Conservation (phyloP, 2,113 vertebrate genomes). For the Psettodes erumei region DNA sequence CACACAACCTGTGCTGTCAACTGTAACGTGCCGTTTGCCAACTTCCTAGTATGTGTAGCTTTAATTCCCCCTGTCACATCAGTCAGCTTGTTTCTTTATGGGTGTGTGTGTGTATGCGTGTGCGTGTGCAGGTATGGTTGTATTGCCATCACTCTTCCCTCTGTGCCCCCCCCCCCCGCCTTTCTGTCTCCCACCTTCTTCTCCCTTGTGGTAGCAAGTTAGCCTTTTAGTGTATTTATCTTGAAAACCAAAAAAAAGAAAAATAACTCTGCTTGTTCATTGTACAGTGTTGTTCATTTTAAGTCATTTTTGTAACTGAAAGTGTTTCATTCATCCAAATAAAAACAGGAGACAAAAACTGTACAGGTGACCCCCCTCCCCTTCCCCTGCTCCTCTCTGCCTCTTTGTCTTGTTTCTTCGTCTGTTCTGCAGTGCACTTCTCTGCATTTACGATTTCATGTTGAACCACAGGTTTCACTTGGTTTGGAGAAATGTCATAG, state of each 20-base stretch:
- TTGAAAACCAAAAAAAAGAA: slow-evolving; percentile 81
- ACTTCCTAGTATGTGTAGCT: slow-evolving; percentile 63
- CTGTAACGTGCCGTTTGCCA: slow-evolving; percentile 61
- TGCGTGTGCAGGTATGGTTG: slow-evolving; percentile 44
- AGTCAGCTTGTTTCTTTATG: slow-evolving; percentile 29
- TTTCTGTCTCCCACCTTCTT: slow-evolving; percentile 49
- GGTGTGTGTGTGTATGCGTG: slow-evolving; percentile 21
- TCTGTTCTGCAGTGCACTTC: neutral
- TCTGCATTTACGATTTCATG: neutral
- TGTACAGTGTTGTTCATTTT: slow-evolving; percentile 89
- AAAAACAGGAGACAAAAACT: slow-evolving; percentile 86
- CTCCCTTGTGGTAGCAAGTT: slow-evolving; percentile 84
- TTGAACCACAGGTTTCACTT: slow-evolving; percentile 48
- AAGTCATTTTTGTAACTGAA: slow-evolving; percentile 90
- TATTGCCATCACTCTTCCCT: slow-evolving; percentile 9
- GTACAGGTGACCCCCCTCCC: slow-evolving; percentile 64
- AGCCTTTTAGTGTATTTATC: slow-evolving; percentile 87
- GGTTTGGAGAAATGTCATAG: slow-evolving; percentile 28
- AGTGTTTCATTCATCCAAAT: slow-evolving; percentile 89
- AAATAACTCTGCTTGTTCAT: slow-evolving; percentile 86
- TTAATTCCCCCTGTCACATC: slow-evolving; percentile 56
- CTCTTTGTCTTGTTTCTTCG: slow-evolving; percentile 46
- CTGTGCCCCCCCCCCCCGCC: slow-evolving; percentile 27
- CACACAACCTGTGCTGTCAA: slow-evolving; percentile 33
- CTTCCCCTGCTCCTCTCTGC: neutral